Evolutionary conservation across 1,140 invertebrate genomes (phyloP).

Genomic region (Popillia japonica): DNA sequence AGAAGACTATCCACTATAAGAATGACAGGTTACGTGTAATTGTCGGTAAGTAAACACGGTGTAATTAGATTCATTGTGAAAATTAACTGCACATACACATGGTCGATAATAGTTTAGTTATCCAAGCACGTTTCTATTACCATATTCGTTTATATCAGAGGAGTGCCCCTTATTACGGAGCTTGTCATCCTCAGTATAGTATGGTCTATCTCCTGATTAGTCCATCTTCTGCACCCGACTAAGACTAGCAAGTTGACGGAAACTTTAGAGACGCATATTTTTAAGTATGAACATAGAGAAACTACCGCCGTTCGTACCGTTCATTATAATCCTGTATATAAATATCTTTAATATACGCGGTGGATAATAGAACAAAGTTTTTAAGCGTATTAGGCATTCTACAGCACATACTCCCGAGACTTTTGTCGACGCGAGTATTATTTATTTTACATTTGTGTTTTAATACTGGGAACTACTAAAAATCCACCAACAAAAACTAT

Average conservation of each 20-base stretch:
- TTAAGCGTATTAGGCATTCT: neutral
- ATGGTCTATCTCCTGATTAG: conserved; percentile 38
- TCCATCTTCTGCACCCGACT: neutral
- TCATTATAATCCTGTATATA: conserved; percentile 38
- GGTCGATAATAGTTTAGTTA: conserved; percentile 24
- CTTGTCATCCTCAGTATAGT: conserved; percentile 18
- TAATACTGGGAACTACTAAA: no score
- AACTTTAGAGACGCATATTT: neutral
- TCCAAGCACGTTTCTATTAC: conserved; percentile 41
- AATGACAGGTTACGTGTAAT: neutral
- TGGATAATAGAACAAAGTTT: neutral
- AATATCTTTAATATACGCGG: conserved; percentile 4
- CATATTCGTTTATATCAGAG: conserved; percentile 38
- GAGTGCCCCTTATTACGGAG: conserved; percentile 39
- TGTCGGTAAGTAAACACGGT: neutral
- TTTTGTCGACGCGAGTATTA: neutral
- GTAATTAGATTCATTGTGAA: conserved; percentile 11
- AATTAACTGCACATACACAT: neutral
- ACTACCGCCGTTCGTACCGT: neutral
- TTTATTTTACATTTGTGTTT: neutral
- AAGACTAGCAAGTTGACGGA: conserved; percentile 18
- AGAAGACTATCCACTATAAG: no score
- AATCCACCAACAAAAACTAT: no score
- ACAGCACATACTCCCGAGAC: neutral
- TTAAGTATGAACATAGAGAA: neutral